A percentile compares a stretch with the other conserved stretches of the same genome.
phyloP scores from a whole-genome alignment of 2,113 vertebrate species.

The Sakesphorus luctuosus region DNA sequence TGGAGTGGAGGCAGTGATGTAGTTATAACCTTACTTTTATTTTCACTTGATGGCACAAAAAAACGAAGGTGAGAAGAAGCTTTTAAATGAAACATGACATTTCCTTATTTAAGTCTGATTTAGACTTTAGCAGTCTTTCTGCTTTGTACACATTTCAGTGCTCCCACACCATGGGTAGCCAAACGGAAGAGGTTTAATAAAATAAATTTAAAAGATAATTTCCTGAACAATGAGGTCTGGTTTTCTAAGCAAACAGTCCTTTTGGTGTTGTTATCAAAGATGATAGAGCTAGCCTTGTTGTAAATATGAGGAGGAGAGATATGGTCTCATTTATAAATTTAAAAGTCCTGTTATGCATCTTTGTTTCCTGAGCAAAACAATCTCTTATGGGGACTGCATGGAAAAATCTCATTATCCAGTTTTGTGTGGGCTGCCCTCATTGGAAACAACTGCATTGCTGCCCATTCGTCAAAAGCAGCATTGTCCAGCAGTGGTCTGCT shows the following conservation, averaged over 20 bases:
- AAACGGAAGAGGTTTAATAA: slow-evolving; percentile 41
- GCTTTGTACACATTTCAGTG: background rate
- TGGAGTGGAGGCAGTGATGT: slow-evolving; percentile 62
- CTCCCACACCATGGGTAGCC: slow-evolving; percentile 18
- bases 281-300: slow-evolving; percentile 16
- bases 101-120: slow-evolving; percentile 74
- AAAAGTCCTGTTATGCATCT: slow-evolving; percentile 11
- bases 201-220: slow-evolving; percentile 46
- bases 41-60: slow-evolving; percentile 66
- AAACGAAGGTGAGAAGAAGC: slow-evolving; percentile 65
- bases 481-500: background rate
- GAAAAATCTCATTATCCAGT: slow-evolving; percentile 45
- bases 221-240: slow-evolving; percentile 12
- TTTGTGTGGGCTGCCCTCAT: background rate
- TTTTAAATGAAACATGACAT: slow-evolving; percentile 77
- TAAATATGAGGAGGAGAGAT: slow-evolving; percentile 14
- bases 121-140: slow-evolving; percentile 52
- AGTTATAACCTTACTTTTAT: slow-evolving; percentile 69
- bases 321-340: background rate
- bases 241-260: slow-evolving; percentile 53
- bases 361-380: slow-evolving; percentile 32
- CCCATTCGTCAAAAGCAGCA: background rate
- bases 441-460: background rate
- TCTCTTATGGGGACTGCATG: background rate
- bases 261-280: slow-evolving; percentile 24